A percentile compares a stretch with the other conserved stretches of the same genome.
Conservation (phyloP, 2,113 vertebrate genomes). For the Zapus hudsonius region DNA sequence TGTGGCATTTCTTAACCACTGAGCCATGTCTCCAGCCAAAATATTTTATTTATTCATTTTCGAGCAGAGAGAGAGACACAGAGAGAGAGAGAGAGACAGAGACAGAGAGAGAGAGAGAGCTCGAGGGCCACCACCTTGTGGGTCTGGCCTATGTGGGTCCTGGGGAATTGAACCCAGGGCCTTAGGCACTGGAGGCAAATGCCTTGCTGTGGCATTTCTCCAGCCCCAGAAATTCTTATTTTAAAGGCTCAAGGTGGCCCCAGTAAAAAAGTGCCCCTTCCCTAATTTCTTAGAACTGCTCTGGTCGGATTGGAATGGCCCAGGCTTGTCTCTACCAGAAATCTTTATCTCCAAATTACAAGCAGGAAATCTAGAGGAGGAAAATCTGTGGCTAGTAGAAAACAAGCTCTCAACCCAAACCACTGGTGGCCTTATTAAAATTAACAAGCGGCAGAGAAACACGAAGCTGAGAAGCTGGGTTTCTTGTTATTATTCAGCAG, state of each 20-base stretch:
- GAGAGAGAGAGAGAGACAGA: no score
- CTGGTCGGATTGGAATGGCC: neutral
- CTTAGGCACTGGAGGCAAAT: no score
- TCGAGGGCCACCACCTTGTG: no score
- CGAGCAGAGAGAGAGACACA: no score
- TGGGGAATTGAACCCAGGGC: no score
- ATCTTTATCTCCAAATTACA: conserved; percentile 43
- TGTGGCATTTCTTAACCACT: no score
- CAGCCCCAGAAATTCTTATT: neutral
- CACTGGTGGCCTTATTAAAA: conserved; percentile 78
- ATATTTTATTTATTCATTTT: no score
- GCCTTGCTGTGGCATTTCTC: no score
- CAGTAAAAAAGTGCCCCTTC: neutral
- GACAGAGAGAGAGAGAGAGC: no score
- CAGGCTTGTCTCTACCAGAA: neutral
- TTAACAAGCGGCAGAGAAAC: conserved; percentile 76
- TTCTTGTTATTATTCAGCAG: conserved; percentile 59
- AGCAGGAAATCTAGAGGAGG: conserved; percentile 39
- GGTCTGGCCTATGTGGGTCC: no score
- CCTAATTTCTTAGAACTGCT: neutral
- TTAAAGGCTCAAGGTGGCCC: neutral
- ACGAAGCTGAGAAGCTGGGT: conserved; percentile 60
- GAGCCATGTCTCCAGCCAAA: no score
- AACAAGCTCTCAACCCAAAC: conserved; percentile 68
- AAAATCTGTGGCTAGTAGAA: conserved; percentile 62